phyloP scores from a whole-genome alignment of 35 echinoderm and acorn worm genomes.

The Eucidaris tribuloides region DNA sequence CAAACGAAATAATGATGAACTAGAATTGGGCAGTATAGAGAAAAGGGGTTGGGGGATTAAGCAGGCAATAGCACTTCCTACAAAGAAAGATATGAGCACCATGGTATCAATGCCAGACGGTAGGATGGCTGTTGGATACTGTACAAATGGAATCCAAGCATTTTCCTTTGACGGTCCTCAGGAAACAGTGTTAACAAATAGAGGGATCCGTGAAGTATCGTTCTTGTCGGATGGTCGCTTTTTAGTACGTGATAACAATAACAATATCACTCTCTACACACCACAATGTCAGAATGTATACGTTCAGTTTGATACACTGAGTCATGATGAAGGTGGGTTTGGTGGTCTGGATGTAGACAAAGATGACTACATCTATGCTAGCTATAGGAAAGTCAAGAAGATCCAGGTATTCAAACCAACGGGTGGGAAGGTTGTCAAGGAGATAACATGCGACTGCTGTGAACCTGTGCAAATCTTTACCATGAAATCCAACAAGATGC shows the following conservation, averaged over 20 bases:
- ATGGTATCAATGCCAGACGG: background rate
- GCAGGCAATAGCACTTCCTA: background rate
- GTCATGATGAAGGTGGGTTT: conserved; percentile 1
- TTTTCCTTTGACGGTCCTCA: background rate
- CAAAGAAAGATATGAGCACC: background rate
- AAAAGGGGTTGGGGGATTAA: background rate
- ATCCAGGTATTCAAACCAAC: background rate
- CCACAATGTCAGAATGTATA: background rate
- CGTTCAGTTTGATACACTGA: background rate
- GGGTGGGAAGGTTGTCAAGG: background rate
- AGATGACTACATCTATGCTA: background rate
- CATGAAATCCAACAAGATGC: background rate
- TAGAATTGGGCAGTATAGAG: background rate
- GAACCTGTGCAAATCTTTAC: background rate
- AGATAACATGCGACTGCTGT: background rate
- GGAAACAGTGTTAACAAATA: background rate
- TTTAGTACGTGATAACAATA: background rate
- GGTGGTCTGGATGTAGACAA: background rate
- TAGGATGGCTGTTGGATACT: background rate
- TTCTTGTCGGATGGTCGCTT: background rate
- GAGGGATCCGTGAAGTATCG: background rate
- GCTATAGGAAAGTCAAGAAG: conserved; percentile 5
- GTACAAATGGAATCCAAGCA: background rate
- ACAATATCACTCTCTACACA: background rate
- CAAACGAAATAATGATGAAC: background rate